These are phyloP conservation scores for Lasius fuliginosus DNA, from an alignment of 2,888 invertebrate genomes.

Conservation along the genomic window DNA sequence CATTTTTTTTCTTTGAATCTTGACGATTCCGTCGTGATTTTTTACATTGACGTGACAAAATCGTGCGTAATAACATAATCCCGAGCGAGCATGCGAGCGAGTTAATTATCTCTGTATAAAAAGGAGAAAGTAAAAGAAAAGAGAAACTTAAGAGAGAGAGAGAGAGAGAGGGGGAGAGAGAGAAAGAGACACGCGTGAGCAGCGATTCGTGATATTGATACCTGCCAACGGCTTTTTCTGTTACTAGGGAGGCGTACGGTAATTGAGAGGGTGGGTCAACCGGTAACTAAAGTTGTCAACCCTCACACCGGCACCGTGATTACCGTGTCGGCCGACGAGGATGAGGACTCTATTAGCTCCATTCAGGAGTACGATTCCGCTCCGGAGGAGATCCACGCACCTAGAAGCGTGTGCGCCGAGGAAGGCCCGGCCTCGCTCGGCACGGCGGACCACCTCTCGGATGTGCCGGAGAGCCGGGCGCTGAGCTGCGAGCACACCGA, in stretches of 20 bases:
- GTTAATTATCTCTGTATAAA: neutral
- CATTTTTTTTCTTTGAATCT: neutral
- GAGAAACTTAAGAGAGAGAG: slow-evolving; percentile 22
- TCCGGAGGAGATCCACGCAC: slow-evolving; percentile 77
- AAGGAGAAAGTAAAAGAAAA: neutral
- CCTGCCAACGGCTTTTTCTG: slow-evolving; percentile 95
- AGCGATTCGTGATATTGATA: slow-evolving; percentile 82
- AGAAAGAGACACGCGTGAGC: slow-evolving; percentile 61
- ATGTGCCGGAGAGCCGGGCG: slow-evolving; percentile 79
- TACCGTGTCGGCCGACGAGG: slow-evolving; percentile 86
- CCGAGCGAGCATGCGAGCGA: slow-evolving; percentile 33
- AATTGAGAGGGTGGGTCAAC: slow-evolving; percentile 86
- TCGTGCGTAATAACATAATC: slow-evolving; percentile 6
- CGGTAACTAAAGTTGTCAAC: slow-evolving; percentile 91
- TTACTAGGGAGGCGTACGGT: slow-evolving; percentile 90
- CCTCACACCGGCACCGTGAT: slow-evolving; percentile 91
- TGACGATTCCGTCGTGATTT: neutral
- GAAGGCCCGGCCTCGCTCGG: slow-evolving; percentile 84
- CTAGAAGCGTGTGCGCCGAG: slow-evolving; percentile 83
- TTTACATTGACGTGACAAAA: neutral
- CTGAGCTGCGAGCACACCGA: slow-evolving; percentile 82
- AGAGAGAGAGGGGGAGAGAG: slow-evolving; percentile 5
- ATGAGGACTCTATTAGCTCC: slow-evolving; percentile 80
- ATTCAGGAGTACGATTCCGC: slow-evolving; percentile 80
- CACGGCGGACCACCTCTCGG: slow-evolving; percentile 75